These are phyloP conservation scores for Caerostris extrusa DNA, from an alignment of 1,140 invertebrate species.

Conservation along the genomic window DNA sequence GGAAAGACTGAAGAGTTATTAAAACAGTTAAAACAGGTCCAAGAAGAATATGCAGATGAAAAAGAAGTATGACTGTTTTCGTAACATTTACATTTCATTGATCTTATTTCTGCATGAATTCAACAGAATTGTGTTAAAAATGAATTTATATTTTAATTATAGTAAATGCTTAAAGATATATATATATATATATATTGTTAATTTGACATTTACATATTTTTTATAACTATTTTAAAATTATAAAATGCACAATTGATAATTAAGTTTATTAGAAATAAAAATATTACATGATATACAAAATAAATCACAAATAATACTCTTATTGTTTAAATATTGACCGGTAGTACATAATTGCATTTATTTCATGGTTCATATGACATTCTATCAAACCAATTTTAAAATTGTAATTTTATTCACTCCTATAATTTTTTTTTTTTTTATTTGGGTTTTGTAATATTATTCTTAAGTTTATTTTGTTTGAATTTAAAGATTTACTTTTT, in stretches of 20 bases:
- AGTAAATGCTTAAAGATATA: neutral
- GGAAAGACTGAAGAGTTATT: conserved; percentile 28
- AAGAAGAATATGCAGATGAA: conserved; percentile 54
- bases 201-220: neutral
- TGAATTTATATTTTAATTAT: neutral
- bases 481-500: neutral
- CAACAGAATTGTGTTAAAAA: too few species aligned
- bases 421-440: neutral
- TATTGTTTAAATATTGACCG: too few species aligned
- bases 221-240: too few species aligned
- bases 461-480: neutral
- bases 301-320: too few species aligned
- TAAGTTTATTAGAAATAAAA: too few species aligned
- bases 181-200: neutral
- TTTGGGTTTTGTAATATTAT: neutral
- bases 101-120: neutral
- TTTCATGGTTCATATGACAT: too few species aligned
- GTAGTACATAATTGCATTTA: too few species aligned
- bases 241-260: too few species aligned
- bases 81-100: neutral
- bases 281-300: too few species aligned
- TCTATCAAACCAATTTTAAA: too few species aligned
- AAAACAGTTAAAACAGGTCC: conserved; percentile 27
- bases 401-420: too few species aligned
- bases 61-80: conserved; percentile 59